phyloP scores from a whole-genome alignment of 2,888 invertebrate species.

The Laspeyria flexula region DNA sequence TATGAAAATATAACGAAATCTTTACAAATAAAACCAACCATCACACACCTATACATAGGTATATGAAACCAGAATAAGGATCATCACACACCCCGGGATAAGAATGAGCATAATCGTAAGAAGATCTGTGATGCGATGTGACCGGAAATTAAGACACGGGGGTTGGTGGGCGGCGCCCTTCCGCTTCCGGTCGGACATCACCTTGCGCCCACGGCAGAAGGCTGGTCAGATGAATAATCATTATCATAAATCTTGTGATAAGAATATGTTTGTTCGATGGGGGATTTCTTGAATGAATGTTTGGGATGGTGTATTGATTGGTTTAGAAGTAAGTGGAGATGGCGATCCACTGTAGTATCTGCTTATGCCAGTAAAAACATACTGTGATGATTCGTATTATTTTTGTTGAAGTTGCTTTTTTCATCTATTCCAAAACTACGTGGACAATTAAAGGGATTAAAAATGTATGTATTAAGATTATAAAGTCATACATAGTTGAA shows the following conservation, averaged over 20 bases:
- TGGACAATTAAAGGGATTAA: no score
- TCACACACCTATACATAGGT: not conserved
- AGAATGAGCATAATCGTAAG: constrained; percentile 57
- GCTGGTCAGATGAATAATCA: constrained; percentile 60
- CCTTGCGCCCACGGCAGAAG: constrained; percentile 69
- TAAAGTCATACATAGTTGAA: no score
- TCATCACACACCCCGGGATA: constrained; percentile 39
- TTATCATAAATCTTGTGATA: constrained; percentile 56
- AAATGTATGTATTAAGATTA: no score
- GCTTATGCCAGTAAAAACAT: no score
- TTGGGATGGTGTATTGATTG: not conserved
- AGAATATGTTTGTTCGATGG: constrained; percentile 20
- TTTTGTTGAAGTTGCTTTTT: no score
- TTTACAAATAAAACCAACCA: not conserved
- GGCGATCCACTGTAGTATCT: no score
- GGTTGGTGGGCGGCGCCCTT: constrained; percentile 52
- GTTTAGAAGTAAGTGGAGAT: not conserved
- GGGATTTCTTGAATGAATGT: not conserved
- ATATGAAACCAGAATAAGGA: constrained; percentile 27
- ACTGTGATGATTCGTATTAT: no score
- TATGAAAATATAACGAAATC: no score
- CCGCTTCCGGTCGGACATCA: constrained; percentile 74
- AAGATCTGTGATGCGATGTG: constrained; percentile 69
- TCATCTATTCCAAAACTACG: no score
- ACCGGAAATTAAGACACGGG: constrained; percentile 83